Conservation (phyloP, 1,140 invertebrate genomes). For the Drosophila dunni region DNA sequence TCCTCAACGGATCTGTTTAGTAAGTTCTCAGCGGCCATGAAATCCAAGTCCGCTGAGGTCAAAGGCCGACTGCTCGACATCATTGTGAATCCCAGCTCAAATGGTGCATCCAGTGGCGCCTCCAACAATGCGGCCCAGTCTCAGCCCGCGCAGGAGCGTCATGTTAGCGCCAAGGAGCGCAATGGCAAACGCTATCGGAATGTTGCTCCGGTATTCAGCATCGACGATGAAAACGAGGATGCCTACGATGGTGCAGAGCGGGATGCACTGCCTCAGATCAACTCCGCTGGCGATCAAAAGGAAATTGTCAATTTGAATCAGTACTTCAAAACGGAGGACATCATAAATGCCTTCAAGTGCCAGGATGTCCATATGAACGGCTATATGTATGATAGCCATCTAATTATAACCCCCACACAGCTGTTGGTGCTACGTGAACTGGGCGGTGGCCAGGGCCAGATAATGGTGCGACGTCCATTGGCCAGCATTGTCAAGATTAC, state of each 20-base stretch:
- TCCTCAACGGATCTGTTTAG: conserved; percentile 89
- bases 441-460: conserved; percentile 90
- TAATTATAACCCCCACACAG: conserved; percentile 95
- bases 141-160: conserved; percentile 87
- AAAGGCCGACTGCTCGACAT: conserved; percentile 97
- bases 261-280: conserved; percentile 45
- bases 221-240: conserved; percentile 95
- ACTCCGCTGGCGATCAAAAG: conserved; percentile 85
- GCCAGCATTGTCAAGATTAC: conserved; percentile 98
- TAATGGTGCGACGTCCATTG: conserved; percentile 93
- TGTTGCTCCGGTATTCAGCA: conserved; percentile 96
- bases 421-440: conserved; percentile 94
- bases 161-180: conserved; percentile 91
- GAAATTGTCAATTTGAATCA: conserved; percentile 89
- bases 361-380: conserved; percentile 96
- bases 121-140: conserved; percentile 61
- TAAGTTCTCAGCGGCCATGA: conserved; percentile 92
- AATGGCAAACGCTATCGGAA: conserved; percentile 95
- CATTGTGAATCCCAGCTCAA: conserved; percentile 92
- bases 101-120: conserved; percentile 39
- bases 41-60: conserved; percentile 95
- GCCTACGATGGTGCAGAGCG: conserved; percentile 64
- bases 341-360: conserved; percentile 94
- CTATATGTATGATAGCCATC: conserved; percentile 92
- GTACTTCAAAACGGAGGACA: conserved; percentile 93